Evolutionary conservation across 2,797 vertebrate species (phyloP).

Genomic region (Pipistrellus pygmaeus): DNA sequence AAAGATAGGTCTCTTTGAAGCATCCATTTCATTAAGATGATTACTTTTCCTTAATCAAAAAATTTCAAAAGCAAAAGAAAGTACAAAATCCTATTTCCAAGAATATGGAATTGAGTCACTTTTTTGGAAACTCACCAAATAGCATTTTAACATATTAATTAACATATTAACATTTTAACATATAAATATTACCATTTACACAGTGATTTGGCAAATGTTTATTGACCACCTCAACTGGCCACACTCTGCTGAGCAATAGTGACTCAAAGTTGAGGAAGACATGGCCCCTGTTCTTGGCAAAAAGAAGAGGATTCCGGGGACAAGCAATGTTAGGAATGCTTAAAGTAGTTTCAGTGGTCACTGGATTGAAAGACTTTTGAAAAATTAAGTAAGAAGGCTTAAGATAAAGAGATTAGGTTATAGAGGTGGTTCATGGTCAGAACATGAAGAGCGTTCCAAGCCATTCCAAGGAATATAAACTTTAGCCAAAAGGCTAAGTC

Average conservation of each 20-base stretch:
- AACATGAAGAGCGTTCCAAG: background rate
- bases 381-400: background rate
- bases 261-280: background rate
- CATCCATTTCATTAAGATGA: constrained; percentile 28
- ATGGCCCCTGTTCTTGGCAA: background rate
- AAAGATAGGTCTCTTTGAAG: constrained; percentile 7
- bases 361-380: background rate
- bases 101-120: background rate
- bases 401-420: background rate
- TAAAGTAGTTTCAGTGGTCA: background rate
- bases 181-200: background rate
- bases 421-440: too few species aligned
- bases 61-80: background rate
- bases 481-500: background rate
- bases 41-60: constrained; percentile 30
- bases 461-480: background rate
- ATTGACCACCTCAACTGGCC: background rate
- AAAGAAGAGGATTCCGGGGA: background rate
- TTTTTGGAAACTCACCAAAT: constrained; percentile 21
- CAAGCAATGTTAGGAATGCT: background rate
- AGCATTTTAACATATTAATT: constrained; percentile 17
- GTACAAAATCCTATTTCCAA: constrained; percentile 25
- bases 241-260: background rate
- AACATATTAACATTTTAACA: too few species aligned
- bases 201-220: background rate